Conservation (phyloP, 64 coral and sea anemone species). For the Trachythela sp. region DNA sequence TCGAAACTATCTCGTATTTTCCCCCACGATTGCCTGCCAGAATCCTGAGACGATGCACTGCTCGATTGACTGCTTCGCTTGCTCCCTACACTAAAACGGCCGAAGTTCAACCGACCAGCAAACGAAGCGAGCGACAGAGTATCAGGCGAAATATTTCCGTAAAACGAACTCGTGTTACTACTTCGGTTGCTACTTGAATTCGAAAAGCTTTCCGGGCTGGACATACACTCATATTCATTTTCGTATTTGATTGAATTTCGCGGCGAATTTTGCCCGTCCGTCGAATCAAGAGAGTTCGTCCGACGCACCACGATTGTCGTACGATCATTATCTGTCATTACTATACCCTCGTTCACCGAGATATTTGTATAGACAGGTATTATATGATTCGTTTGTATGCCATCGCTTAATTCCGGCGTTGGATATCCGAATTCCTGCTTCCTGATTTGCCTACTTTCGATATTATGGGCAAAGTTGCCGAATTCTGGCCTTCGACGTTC, state of each 20-base stretch:
- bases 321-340: neutral
- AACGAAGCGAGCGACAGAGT: neutral
- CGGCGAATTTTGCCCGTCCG: neutral
- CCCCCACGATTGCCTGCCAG: neutral
- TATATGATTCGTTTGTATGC: neutral
- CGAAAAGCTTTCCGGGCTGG: neutral
- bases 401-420: neutral
- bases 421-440: neutral
- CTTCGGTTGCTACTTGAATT: neutral
- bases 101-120: constrained; percentile 12
- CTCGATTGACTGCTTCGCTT: constrained; percentile 7
- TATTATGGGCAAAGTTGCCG: neutral
- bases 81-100: neutral
- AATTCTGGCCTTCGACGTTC: neutral
- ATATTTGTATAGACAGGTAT: neutral
- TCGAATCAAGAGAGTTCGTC: neutral
- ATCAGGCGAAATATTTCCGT: constrained; percentile 7
- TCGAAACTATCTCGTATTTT: neutral
- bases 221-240: neutral
- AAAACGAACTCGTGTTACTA: neutral
- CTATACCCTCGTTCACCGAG: neutral
- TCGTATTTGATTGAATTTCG: neutral
- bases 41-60: neutral
- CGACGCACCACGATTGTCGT: neutral
- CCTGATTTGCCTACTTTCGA: neutral